phyloP scores from a whole-genome alignment of 2,888 invertebrate species.

The Lycocerus yunnanus region DNA sequence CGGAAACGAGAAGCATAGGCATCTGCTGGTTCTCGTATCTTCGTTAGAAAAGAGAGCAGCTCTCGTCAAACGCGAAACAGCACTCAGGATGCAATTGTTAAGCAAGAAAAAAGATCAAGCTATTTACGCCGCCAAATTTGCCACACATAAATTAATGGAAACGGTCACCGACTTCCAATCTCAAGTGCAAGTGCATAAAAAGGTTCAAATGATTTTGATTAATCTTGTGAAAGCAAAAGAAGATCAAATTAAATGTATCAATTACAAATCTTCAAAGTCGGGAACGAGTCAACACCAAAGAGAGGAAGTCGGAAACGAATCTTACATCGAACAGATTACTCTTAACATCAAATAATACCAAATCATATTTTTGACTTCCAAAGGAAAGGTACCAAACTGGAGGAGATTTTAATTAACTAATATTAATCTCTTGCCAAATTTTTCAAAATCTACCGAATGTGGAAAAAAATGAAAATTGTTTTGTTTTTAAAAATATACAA shows the following conservation, averaged over 20 bases:
- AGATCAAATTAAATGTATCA: not conserved
- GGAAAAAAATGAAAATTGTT: not conserved
- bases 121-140: slow-evolving; percentile 47
- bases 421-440: not conserved
- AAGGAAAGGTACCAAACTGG: not conserved
- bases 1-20: not conserved
- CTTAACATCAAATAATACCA: too few species aligned
- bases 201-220: slow-evolving; percentile 44
- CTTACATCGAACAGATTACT: not conserved
- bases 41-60: slow-evolving; percentile 1
- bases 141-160: slow-evolving; percentile 47
- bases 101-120: slow-evolving; percentile 46
- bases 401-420: too few species aligned
- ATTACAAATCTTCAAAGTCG: not conserved
- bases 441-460: not conserved
- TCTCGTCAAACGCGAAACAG: not conserved
- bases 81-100: slow-evolving; percentile 21
- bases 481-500: too few species aligned
- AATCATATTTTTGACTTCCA: not conserved
- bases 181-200: slow-evolving; percentile 46
- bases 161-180: slow-evolving; percentile 49
- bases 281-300: not conserved
- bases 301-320: too few species aligned
- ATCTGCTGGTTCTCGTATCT: not conserved
- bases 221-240: slow-evolving; percentile 48